These are phyloP conservation scores for Phataginus tricuspis DNA, from an alignment of 2,797 vertebrate species.

Conservation along the genomic window DNA sequence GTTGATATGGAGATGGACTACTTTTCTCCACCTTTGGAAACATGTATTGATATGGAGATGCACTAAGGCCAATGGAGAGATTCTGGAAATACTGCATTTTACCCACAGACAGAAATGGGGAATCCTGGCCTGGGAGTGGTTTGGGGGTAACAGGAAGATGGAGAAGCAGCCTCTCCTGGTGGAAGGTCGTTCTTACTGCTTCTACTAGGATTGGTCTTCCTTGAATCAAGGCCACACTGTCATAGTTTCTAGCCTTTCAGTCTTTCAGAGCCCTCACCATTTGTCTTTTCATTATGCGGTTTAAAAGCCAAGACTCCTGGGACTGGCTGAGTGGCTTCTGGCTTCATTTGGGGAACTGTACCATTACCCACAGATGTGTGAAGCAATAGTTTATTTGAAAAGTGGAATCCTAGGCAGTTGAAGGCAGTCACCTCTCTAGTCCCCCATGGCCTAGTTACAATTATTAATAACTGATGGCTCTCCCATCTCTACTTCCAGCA, in stretches of 20 bases:
- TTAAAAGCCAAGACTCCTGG: constrained; percentile 38
- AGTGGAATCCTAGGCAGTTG: constrained; percentile 39
- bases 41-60: too few relatives aligned
- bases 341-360: constrained; percentile 35
- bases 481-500: constrained; percentile 47
- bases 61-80: too few relatives aligned
- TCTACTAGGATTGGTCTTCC: background rate
- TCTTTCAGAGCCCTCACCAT: constrained; percentile 24
- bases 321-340: background rate
- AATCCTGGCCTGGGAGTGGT: background rate
- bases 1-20: too few relatives aligned
- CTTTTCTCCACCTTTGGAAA: too few relatives aligned
- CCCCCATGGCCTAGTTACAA: background rate
- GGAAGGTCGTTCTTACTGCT: background rate
- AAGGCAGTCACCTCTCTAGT: background rate
- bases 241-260: constrained; percentile 39
- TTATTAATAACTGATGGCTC: constrained; percentile 59
- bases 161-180: background rate
- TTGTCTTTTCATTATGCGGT: constrained; percentile 30
- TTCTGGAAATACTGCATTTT: too few relatives aligned
- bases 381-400: constrained; percentile 29
- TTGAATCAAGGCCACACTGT: background rate
- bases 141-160: background rate
- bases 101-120: background rate
- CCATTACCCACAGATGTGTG: constrained; percentile 11